Evolutionary conservation across 2,113 vertebrate genomes (phyloP), one percentile per base, ranked within the genome.

Genomic region (Hippocampus abdominalis): DNA sequence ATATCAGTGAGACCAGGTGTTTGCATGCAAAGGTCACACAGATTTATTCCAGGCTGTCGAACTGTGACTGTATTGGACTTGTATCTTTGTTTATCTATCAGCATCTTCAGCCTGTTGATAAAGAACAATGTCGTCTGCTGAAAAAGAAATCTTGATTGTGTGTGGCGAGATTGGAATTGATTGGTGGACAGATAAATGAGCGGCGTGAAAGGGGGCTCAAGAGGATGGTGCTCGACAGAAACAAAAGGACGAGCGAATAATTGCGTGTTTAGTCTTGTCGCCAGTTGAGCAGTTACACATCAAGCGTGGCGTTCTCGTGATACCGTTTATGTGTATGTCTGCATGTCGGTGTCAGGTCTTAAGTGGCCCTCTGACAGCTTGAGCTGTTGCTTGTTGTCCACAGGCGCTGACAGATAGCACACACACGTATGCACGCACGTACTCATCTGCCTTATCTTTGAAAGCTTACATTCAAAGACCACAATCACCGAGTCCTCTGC

Each of bases 291-390:
- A 9, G 40, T 62, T 46, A 54, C n/a, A 20, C 80, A 81, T 82
- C 79, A 85, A 66, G 82, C 60, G 65, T 64, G 56, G 57, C 78
- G 64, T 79, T 78, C 64, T 77, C 82, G 72, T 72, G 69, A 72
- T 80, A 54, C 72, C 21, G 8, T 61, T 1, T 64, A 48, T 66
- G 56, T 65, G 66, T 77, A 29, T 75, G 56, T 73, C 51, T 73
- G 68, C 57, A 44, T 71, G 67, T 63, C 27, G 25, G 70, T 82
- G 81, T 82, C 75, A 82, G 56, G 63, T 70, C 82, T 84, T 88
- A 87, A 86, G 86, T 87, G 87, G 83, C 75, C 79, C 70, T 76
- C 74, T 83, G 85, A 81, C 83, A 85, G 80, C 68, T 64, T 46
- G 40, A 64, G 79, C 77, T 76, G 80, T 78, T 83, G 83, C 86